Evolutionary conservation across 2,113 vertebrate genomes (phyloP).

Genomic region (Rafetus swinhoei): DNA sequence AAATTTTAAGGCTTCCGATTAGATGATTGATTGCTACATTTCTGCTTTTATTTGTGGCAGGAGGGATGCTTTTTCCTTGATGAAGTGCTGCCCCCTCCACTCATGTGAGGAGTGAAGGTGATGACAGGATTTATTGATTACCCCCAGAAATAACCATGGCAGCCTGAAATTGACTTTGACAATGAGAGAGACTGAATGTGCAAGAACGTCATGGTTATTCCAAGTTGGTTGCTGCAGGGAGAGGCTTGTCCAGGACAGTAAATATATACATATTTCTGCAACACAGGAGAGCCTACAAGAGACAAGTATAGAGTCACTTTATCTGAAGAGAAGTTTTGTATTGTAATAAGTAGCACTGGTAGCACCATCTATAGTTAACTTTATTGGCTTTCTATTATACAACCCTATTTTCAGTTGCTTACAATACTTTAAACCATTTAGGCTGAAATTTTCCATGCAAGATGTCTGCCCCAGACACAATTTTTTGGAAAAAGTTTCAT

Average conservation of each 20-base stretch:
- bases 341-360: not conserved
- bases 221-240: constrained; percentile 54
- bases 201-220: constrained; percentile 69
- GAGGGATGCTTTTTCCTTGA: constrained; percentile 73
- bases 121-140: constrained; percentile 83
- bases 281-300: constrained; percentile 20
- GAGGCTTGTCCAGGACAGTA: not conserved
- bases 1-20: constrained; percentile 74
- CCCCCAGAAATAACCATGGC: constrained; percentile 74
- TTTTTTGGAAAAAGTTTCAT: not conserved
- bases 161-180: constrained; percentile 78
- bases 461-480: not conserved
- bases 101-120: constrained; percentile 75
- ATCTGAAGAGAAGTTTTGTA: not conserved
- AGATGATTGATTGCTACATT: constrained; percentile 78
- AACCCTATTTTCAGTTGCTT: not conserved
- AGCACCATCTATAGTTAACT: not conserved
- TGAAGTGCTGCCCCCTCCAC: constrained; percentile 67
- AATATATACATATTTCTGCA: constrained; percentile 29
- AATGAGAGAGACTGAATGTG: constrained; percentile 76
- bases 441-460: not conserved
- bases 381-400: not conserved
- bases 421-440: not conserved
- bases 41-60: constrained; percentile 76
- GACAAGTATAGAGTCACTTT: not conserved